Percentiles rank a stretch among this genome's conserved stretches.
Evolutionary conservation across 2,113 vertebrate genomes (phyloP).

Genomic region (Anguilla rostrata): DNA sequence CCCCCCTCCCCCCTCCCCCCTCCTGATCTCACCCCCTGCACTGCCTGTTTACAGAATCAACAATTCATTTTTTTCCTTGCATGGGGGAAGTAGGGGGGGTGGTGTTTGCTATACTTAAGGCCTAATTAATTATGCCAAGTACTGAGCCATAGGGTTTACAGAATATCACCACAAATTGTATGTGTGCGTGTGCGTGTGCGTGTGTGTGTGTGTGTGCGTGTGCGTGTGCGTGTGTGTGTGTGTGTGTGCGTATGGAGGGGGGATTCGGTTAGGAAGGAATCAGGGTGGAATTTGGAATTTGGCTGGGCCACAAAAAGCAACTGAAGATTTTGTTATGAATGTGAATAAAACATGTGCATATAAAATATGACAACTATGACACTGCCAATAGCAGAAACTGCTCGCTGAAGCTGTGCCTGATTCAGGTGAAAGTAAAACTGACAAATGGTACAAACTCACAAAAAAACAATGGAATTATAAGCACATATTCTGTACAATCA

Average conservation of each 20-base stretch:
- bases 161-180: background rate
- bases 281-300: background rate
- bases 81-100: slow-evolving; percentile 42
- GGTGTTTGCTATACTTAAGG: slow-evolving; percentile 47
- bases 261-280: background rate
- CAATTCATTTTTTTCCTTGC: slow-evolving; percentile 55
- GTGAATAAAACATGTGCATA: background rate
- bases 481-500: background rate
- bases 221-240: background rate
- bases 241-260: slow-evolving; percentile 13
- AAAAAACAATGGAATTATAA: background rate
- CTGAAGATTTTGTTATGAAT: background rate
- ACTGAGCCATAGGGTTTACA: slow-evolving; percentile 41
- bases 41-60: slow-evolving; percentile 64
- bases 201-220: slow-evolving; percentile 12
- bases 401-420: background rate
- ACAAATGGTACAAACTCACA: background rate
- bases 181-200: slow-evolving; percentile 10
- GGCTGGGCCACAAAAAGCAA: background rate
- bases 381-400: no score
- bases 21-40: slow-evolving; percentile 37
- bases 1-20: slow-evolving; percentile 30
- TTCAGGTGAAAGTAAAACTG: background rate
- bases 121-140: slow-evolving; percentile 69
- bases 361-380: no score